Evolutionary conservation across 2,113 vertebrate genomes (phyloP), one percentile per base, ranked within the genome.

Genomic region (Eclectus roratus): DNA sequence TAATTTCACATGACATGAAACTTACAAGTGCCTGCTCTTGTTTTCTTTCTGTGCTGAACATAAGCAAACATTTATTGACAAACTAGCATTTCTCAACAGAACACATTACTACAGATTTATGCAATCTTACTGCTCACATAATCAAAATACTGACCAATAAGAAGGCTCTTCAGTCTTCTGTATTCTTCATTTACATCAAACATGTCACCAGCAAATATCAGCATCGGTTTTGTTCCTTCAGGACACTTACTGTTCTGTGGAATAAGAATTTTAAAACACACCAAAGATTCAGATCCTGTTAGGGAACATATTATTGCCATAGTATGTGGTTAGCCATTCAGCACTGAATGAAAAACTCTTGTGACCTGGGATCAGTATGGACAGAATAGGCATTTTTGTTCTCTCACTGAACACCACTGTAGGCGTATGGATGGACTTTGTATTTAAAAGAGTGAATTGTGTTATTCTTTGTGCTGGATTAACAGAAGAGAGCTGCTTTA

Each of bases 151-250:
- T 89, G 94, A 99, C 99, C 99, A 96, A 98, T 98, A 33, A 99
- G 96, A 56, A 99, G 98, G 95, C 91, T 99, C 97, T 98, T 99
- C 33, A 99, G 95, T 61, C 99, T 98, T 91, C 97, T 98, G 73
- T 98, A 98, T 52, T 99, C 99, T 72, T 97, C 98, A 88, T 98
- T 99, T 2, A 96, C 76, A 65, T 99, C 98, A 91, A 99, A 99
- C 43, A 97, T 61, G 8, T 99, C 99, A 19, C 99, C 99, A 46
- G 99, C 98, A 97, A 99, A 99, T 97, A 99, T 98, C 43, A 99
- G 95, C 98, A 99, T 97, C 0, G 99, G 99, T 80, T 99, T 99
- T 88, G 99, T 99, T 35, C 99, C 99, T 93, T 99, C 99, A 0
- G 99, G 98, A 96, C 98, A 99, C 87, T 99, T 99, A 88, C 97